Conservation (phyloP, 2,113 vertebrate genomes). For the Motacilla tschutschensis region DNA sequence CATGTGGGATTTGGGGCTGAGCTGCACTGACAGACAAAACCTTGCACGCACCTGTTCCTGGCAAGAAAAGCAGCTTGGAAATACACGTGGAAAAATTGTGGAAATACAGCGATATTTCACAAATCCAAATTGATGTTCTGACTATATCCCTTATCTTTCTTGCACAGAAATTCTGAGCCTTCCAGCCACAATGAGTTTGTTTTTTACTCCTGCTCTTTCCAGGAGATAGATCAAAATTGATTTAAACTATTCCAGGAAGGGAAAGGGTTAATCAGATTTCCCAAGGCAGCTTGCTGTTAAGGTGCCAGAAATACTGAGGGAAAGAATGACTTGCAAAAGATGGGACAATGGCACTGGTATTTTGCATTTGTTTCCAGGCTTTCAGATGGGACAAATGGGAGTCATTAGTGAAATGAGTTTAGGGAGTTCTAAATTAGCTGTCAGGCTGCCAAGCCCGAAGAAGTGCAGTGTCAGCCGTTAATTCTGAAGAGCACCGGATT, state of each 20-base stretch:
- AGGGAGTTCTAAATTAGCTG: slow-evolving; percentile 63
- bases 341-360: slow-evolving; percentile 58
- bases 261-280: slow-evolving; percentile 53
- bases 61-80: neutral
- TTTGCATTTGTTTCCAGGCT: slow-evolving; percentile 64
- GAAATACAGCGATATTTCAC: neutral
- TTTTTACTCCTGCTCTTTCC: neutral
- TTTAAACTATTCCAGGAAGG: neutral
- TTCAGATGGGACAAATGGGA: slow-evolving; percentile 65
- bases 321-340: slow-evolving; percentile 59
- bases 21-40: neutral
- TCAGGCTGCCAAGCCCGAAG: slow-evolving; percentile 51
- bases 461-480: slow-evolving; percentile 59
- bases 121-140: neutral
- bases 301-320: slow-evolving; percentile 43
- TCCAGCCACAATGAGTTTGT: neutral
- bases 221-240: neutral
- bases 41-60: neutral
- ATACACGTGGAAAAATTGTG: neutral
- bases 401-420: slow-evolving; percentile 68
- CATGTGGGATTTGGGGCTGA: neutral
- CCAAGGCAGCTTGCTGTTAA: slow-evolving; percentile 47
- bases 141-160: neutral
- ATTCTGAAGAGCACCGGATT: slow-evolving; percentile 31
- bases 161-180: neutral